These are phyloP conservation scores for Cassiopea xamachana DNA, from an alignment of 30 jellyfish, hydroid and myxozoan genomes.

Conservation along the genomic window DNA sequence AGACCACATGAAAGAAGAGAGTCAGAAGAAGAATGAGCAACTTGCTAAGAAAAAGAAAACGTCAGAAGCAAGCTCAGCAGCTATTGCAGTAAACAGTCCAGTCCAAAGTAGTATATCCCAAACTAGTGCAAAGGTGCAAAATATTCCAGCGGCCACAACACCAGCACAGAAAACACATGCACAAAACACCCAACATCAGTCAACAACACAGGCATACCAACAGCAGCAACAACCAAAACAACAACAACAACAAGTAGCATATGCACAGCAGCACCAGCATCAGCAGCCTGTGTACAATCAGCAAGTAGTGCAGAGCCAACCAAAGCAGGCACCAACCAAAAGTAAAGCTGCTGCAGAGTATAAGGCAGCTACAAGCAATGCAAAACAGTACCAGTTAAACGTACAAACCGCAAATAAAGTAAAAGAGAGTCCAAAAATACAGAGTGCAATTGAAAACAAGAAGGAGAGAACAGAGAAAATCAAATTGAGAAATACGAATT, in stretches of 20 bases:
- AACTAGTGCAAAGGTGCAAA: neutral
- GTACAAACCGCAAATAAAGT: constrained; percentile 28
- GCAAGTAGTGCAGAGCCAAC: constrained; percentile 14
- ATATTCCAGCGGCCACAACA: neutral
- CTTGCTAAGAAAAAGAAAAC: neutral
- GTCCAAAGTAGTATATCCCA: neutral
- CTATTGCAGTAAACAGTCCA: neutral
- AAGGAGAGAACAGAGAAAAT: constrained; percentile 2
- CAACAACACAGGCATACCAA: neutral
- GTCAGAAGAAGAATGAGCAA: neutral
- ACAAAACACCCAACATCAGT: constrained; percentile 2
- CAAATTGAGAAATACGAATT: neutral
- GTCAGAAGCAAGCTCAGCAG: neutral
- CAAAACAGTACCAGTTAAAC: constrained; percentile 8
- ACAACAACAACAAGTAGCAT: constrained; percentile 18
- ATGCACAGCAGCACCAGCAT: neutral
- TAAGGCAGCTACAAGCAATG: constrained; percentile 10
- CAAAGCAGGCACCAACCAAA: constrained; percentile 13
- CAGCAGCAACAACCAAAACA: constrained; percentile 7
- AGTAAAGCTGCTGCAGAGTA: constrained; percentile 12
- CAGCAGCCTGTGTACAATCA: constrained; percentile 8
- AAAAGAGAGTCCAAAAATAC: constrained; percentile 18
- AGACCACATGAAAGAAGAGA: constrained; percentile 13
- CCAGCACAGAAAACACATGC: neutral
- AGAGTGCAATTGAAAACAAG: constrained; percentile 3